Conservation (phyloP, 2,113 vertebrate genomes). For the Seriola quinqueradiata region DNA sequence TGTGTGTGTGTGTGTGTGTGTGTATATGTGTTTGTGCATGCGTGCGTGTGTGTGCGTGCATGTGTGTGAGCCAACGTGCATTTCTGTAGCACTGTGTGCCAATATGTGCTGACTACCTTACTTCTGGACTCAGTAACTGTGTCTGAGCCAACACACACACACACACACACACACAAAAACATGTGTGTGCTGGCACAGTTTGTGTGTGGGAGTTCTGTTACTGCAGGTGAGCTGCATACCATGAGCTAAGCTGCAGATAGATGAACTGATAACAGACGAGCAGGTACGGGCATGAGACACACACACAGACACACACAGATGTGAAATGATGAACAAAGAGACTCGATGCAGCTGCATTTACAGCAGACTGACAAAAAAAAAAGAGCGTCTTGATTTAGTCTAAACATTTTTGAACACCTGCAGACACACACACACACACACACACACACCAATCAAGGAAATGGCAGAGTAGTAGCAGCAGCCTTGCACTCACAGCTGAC, state of each 20-base stretch:
- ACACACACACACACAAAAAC: not conserved
- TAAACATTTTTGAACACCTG: constrained; percentile 51
- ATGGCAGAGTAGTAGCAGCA: constrained; percentile 42
- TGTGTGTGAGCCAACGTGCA: not conserved
- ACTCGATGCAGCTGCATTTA: constrained; percentile 55
- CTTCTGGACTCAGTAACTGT: constrained; percentile 25
- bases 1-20: constrained; percentile 13
- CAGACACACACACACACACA: constrained; percentile 43
- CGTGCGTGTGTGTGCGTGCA: constrained; percentile 8
- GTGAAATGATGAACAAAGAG: constrained; percentile 27
- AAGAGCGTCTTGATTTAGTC: constrained; percentile 54
- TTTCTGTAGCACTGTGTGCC: constrained; percentile 24
- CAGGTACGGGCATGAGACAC: constrained; percentile 51
- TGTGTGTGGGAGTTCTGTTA: constrained; percentile 48
- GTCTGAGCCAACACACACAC: constrained; percentile 21
- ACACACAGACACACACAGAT: constrained; percentile 39
- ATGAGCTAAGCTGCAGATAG: constrained; percentile 45
- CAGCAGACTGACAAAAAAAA: constrained; percentile 32
- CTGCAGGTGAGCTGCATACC: constrained; percentile 74
- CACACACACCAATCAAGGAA: constrained; percentile 61
- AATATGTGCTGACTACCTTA: constrained; percentile 40
- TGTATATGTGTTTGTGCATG: constrained; percentile 15
- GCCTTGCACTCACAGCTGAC: constrained; percentile 49
- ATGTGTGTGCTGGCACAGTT: constrained; percentile 37
- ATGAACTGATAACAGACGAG: constrained; percentile 66